Evolutionary conservation across 2,888 invertebrate genomes (phyloP).

Genomic region (Folsomia manolachei): DNA sequence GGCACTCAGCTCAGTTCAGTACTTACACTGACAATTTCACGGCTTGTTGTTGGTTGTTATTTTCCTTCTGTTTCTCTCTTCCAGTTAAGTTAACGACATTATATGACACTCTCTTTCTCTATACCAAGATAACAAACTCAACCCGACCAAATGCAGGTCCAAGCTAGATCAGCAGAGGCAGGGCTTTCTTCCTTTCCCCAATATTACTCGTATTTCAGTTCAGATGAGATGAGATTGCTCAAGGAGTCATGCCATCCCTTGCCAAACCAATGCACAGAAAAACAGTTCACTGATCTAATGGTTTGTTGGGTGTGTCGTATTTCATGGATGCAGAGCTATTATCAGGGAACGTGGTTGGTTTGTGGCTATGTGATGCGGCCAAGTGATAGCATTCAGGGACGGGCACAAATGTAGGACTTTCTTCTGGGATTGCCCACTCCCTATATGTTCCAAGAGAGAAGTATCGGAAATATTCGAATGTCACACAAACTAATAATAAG

Average conservation of each 20-base stretch:
- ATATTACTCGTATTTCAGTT: not conserved
- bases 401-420: no score
- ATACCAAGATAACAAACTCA: not conserved
- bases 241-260: not conserved
- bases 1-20: not conserved
- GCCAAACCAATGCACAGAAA: not conserved
- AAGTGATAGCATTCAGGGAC: not conserved
- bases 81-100: conserved; percentile 8
- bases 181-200: no score
- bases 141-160: no score
- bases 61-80: conserved; percentile 1
- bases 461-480: no score
- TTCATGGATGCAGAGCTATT: not conserved
- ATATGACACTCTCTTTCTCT: not conserved
- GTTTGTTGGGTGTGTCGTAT: not conserved
- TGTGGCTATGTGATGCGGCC: not conserved
- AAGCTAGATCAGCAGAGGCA: no score
- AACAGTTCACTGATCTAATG: not conserved
- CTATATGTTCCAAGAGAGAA: no score
- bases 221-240: not conserved
- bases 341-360: not conserved
- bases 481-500: no score
- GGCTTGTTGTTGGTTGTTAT: conserved; percentile 7
- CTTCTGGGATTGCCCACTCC: no score
- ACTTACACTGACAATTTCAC: conserved; percentile 16